Percentiles rank a stretch among this genome's conserved stretches.
Evolutionary conservation across 2,113 vertebrate genomes (phyloP).

Genomic region (Leucoraja erinaceus): DNA sequence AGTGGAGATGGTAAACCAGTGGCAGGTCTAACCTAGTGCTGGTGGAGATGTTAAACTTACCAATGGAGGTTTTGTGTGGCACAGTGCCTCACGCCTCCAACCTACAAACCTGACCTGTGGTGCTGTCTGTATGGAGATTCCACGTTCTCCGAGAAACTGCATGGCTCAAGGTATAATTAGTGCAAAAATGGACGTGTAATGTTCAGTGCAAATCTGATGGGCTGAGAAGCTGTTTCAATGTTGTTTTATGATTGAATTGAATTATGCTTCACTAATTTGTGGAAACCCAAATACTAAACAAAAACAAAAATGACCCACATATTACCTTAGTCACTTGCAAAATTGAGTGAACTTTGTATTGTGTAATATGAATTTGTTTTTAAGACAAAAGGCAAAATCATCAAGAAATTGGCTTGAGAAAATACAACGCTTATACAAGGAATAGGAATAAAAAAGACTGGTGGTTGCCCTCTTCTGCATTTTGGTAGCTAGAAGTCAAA

Average conservation of each 20-base stretch:
- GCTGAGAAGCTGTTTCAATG: too few species aligned
- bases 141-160: too few species aligned
- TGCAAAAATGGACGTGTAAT: too few species aligned
- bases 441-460: background rate
- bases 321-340: background rate
- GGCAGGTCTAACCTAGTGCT: too few species aligned
- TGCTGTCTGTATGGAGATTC: too few species aligned
- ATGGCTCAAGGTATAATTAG: too few species aligned
- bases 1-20: too few species aligned
- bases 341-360: background rate
- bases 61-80: too few species aligned
- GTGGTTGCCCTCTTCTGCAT: background rate
- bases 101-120: too few species aligned
- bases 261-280: constrained; percentile 20
- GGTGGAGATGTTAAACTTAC: too few species aligned
- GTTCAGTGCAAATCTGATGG: too few species aligned
- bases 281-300: background rate
- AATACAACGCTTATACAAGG: constrained; percentile 25
- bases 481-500: background rate
- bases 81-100: too few species aligned
- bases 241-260: background rate
- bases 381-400: constrained; percentile 17
- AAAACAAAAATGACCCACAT: background rate
- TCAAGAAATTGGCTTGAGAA: background rate
- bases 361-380: constrained; percentile 18